Evolutionary conservation across 2,797 vertebrate genomes (phyloP).

Genomic region (Pitangus sulphuratus): DNA sequence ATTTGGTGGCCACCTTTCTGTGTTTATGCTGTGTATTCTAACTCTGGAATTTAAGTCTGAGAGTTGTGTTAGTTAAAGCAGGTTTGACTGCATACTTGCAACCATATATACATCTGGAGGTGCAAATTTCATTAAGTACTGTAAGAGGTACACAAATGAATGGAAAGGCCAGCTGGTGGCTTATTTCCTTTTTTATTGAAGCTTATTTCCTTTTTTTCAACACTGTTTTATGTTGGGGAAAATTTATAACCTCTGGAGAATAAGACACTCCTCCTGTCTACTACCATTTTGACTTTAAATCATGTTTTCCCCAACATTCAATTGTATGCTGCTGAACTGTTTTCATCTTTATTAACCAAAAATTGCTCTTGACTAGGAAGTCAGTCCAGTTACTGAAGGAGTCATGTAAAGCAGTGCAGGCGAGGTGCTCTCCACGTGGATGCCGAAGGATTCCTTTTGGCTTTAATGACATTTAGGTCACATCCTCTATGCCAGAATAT

Average conservation of each 20-base stretch:
- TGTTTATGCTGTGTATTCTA: background rate
- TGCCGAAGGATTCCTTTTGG: background rate
- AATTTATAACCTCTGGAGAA: background rate
- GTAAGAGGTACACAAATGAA: background rate
- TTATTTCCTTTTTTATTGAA: background rate
- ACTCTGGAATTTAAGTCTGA: background rate
- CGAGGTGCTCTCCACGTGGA: background rate
- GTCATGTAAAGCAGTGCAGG: background rate
- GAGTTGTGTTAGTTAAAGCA: background rate
- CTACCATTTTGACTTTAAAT: background rate
- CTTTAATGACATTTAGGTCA: background rate
- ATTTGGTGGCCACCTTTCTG: background rate
- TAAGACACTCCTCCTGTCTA: background rate
- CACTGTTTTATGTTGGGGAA: background rate
- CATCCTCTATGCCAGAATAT: background rate
- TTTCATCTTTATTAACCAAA: background rate
- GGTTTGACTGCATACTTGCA: background rate
- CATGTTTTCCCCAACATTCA: background rate
- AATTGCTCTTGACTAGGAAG: background rate
- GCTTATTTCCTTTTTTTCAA: background rate
- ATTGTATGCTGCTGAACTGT: background rate
- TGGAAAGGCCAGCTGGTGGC: background rate
- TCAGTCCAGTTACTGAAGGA: background rate
- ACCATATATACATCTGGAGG: accelerated
- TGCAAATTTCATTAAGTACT: background rate